Evolutionary conservation across 1,140 invertebrate species (phyloP).

Genomic region (Drosophila grimshawi): DNA sequence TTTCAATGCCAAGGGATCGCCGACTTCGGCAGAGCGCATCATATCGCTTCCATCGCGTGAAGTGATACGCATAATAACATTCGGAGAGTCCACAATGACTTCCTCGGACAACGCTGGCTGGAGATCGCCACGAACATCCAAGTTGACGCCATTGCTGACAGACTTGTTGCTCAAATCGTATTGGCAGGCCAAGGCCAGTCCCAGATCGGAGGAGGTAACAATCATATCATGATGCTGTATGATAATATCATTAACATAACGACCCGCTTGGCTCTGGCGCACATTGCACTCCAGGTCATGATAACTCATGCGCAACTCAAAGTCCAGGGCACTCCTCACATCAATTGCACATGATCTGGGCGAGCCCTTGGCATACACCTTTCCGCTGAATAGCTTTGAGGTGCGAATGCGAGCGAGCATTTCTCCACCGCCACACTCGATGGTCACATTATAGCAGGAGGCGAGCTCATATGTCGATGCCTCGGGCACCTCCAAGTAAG

Average conservation of each 20-base stretch:
- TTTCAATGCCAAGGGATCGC: conserved; percentile 90
- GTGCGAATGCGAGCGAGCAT: not conserved
- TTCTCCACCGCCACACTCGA: not conserved
- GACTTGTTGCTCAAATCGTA: not conserved
- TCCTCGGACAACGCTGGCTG: conserved; percentile 7
- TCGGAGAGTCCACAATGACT: conserved; percentile 85
- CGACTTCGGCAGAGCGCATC: conserved; percentile 92
- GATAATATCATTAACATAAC: conserved; percentile 1
- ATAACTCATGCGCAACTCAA: conserved; percentile 1
- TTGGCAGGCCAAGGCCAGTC: not conserved
- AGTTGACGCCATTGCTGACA: not conserved
- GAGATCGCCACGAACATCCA: not conserved
- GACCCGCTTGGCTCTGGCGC: not conserved
- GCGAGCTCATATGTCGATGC: not conserved
- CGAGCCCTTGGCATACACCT: not conserved
- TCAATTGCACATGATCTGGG: not conserved
- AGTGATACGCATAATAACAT: conserved; percentile 97
- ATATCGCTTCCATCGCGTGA: conserved; percentile 90
- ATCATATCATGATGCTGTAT: conserved; percentile 3
- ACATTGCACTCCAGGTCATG: not conserved
- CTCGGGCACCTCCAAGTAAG: not conserved
- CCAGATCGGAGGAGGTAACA: not conserved
- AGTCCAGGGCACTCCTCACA: not conserved
- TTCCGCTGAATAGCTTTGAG: not conserved
- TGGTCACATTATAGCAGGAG: conserved; percentile 1